Conservation (phyloP, 2,888 invertebrate species). For the Malacosoma neustria region DNA sequence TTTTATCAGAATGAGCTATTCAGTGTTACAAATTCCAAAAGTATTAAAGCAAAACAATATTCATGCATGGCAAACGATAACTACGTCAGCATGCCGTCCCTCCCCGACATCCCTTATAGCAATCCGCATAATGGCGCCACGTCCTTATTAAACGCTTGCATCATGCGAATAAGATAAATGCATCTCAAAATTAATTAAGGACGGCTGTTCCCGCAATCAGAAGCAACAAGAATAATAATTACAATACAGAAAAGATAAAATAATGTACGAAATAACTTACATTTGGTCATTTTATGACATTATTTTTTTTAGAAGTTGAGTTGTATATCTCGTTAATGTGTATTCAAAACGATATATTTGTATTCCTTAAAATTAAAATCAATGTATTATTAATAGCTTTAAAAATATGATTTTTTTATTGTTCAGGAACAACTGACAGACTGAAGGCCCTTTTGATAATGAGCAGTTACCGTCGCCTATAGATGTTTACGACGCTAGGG, state of each 20-base stretch:
- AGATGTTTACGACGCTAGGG: no score
- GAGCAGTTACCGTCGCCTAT: no score
- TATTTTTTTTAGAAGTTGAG: neutral
- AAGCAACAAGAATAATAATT: neutral
- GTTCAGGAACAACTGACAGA: no score
- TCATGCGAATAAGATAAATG: slow-evolving; percentile 62
- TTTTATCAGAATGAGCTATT: no score
- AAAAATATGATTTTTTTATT: no score
- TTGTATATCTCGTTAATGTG: no score
- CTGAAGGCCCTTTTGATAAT: no score
- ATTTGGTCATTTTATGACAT: no score
- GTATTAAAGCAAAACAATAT: neutral
- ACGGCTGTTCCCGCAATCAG: neutral
- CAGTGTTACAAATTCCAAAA: no score
- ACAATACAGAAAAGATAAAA: neutral
- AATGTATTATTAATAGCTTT: no score
- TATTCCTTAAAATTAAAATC: no score
- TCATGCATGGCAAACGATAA: slow-evolving; percentile 19
- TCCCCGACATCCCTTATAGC: slow-evolving; percentile 39
- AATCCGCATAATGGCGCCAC: slow-evolving; percentile 41
- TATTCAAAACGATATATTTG: no score
- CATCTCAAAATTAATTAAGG: slow-evolving; percentile 61
- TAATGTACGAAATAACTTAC: neutral
- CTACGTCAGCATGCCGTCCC: slow-evolving; percentile 24
- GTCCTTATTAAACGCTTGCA: slow-evolving; percentile 56